Evolutionary conservation across 1,140 invertebrate species (phyloP).

Genomic region (Cryptotermes secundus): DNA sequence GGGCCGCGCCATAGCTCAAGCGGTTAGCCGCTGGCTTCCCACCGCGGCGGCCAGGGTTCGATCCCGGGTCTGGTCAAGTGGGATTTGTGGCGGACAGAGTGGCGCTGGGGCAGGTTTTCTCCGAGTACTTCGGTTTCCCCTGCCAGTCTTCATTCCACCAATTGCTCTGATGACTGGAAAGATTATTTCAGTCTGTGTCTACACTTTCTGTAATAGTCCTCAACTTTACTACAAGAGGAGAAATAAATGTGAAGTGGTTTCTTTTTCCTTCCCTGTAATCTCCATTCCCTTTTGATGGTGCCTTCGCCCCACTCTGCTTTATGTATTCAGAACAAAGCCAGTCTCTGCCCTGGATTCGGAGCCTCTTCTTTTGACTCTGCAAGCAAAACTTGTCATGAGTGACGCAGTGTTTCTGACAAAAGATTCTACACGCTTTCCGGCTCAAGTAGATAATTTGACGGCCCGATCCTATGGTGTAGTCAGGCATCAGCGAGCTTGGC

Average conservation of each 20-base stretch:
- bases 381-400: neutral
- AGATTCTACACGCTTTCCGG: neutral
- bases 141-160: too few relatives aligned
- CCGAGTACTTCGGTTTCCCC: too few relatives aligned
- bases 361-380: neutral
- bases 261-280: neutral
- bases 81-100: too few relatives aligned
- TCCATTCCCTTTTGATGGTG: neutral
- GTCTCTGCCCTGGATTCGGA: neutral
- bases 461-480: neutral
- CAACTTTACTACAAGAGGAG: neutral
- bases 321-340: neutral
- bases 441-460: neutral
- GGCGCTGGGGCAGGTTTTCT: too few relatives aligned
- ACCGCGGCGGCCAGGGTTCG: too few relatives aligned
- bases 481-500: neutral
- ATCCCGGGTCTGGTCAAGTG: too few relatives aligned
- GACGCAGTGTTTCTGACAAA: neutral
- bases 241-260: neutral
- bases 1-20: too few relatives aligned
- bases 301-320: neutral
- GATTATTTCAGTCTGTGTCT: neutral
- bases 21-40: too few relatives aligned
- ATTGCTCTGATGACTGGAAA: neutral
- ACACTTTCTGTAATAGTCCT: neutral